Conservation (phyloP, 2,888 invertebrate genomes). For the Crematogaster levior region DNA sequence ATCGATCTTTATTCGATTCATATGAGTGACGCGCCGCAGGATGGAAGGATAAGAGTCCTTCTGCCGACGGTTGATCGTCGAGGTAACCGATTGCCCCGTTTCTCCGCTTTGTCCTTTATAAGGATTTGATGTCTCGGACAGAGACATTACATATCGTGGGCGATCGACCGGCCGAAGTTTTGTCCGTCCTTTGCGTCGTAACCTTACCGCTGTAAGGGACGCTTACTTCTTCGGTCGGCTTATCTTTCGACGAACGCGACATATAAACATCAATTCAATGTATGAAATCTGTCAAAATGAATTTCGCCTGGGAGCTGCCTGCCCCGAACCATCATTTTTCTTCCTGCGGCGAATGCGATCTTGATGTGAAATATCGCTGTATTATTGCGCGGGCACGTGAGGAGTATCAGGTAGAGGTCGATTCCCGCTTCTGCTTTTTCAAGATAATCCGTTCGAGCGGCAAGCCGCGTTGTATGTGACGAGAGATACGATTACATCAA, state of each 20-base stretch:
- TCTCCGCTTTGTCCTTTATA: conserved; percentile 69
- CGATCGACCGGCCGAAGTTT: conserved; percentile 73
- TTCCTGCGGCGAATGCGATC: conserved; percentile 82
- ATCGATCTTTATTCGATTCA: conserved; percentile 26
- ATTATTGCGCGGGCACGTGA: conserved; percentile 77
- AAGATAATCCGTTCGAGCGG: conserved; percentile 41
- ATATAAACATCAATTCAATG: conserved; percentile 85
- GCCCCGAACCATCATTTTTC: conserved; percentile 81
- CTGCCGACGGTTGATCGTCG: conserved; percentile 50
- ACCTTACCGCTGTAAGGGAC: conserved; percentile 48
- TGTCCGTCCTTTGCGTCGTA: conserved; percentile 61
- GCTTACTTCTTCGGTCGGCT: conserved; percentile 76
- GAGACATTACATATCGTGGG: conserved; percentile 73
- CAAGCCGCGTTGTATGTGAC: conserved; percentile 29
- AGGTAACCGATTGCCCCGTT: conserved; percentile 60
- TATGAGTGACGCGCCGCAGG: conserved; percentile 45
- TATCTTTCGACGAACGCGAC: conserved; percentile 82
- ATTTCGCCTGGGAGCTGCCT: conserved; percentile 80
- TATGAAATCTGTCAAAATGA: conserved; percentile 85
- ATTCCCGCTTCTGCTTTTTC: conserved; percentile 53
- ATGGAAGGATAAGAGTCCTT: conserved; percentile 51
- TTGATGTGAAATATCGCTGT: conserved; percentile 85
- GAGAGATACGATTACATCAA: conserved; percentile 50
- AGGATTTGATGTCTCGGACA: conserved; percentile 80
- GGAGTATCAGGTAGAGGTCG: conserved; percentile 55